Conservation (phyloP, 2,888 invertebrate genomes). For the Taenaris catops region DNA sequence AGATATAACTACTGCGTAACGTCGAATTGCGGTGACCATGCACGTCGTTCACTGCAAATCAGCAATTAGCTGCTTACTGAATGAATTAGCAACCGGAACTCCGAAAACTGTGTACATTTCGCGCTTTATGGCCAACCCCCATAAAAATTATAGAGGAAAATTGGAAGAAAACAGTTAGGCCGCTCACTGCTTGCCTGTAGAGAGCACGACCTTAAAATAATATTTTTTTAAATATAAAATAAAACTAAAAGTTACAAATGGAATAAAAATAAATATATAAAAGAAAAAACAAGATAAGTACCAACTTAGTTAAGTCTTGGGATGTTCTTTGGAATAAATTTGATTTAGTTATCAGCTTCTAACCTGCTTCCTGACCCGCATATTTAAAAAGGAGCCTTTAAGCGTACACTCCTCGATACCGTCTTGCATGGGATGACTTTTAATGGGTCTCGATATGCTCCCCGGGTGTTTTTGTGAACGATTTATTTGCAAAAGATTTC, state of each 20-base stretch:
- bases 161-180: background rate
- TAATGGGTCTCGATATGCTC: constrained; percentile 7
- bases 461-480: constrained; percentile 7
- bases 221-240: too few species aligned
- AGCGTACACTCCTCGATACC: constrained; percentile 8
- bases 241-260: too few species aligned
- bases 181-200: background rate
- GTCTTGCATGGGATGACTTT: constrained; percentile 11
- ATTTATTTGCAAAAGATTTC: constrained; percentile 8
- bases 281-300: background rate
- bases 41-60: too few species aligned
- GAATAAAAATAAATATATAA: background rate
- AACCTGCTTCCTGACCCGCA: constrained; percentile 54
- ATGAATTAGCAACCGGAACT: too few species aligned
- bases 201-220: too few species aligned
- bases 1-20: too few species aligned
- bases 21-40: too few species aligned
- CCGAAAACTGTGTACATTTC: too few species aligned
- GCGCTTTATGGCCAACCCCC: too few species aligned
- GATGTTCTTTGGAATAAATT: constrained; percentile 50
- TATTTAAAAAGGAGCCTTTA: constrained; percentile 37
- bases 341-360: constrained; percentile 59
- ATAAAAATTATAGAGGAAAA: too few species aligned
- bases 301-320: too few species aligned
- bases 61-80: too few species aligned